phyloP scores from a whole-genome alignment of 2,888 invertebrate species.

The Chaetogeoica ovagalla region DNA sequence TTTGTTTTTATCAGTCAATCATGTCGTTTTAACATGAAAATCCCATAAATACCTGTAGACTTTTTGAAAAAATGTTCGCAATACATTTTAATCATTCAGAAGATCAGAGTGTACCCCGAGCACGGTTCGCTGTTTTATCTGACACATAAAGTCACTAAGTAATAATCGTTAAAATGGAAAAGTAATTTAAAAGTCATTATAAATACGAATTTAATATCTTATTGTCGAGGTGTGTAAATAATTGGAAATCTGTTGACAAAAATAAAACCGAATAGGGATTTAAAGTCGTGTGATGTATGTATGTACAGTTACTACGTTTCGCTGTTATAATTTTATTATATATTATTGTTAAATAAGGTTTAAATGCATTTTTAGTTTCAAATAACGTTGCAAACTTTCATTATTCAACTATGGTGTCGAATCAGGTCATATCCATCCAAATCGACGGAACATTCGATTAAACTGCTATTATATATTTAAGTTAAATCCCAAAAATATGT shows the following conservation, averaged over 20 bases:
- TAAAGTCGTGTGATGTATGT: neutral
- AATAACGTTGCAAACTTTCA: neutral
- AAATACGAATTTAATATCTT: conserved; percentile 17
- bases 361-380: neutral
- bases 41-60: conserved; percentile 8
- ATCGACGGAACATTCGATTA: too few relatives aligned
- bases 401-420: neutral
- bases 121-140: neutral
- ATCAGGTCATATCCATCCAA: neutral
- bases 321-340: neutral
- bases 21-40: conserved; percentile 12
- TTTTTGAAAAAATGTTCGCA: neutral
- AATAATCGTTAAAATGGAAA: neutral
- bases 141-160: neutral
- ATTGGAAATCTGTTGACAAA: neutral
- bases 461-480: too few relatives aligned
- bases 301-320: neutral
- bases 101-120: neutral
- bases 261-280: neutral
- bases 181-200: conserved; percentile 30
- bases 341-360: neutral
- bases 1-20: conserved; percentile 34
- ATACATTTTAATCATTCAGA: conserved; percentile 11
- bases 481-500: too few relatives aligned
- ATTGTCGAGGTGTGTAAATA: conserved; percentile 11